phyloP scores from a whole-genome alignment of 2,113 vertebrate species.

The Polypterus bichir region DNA sequence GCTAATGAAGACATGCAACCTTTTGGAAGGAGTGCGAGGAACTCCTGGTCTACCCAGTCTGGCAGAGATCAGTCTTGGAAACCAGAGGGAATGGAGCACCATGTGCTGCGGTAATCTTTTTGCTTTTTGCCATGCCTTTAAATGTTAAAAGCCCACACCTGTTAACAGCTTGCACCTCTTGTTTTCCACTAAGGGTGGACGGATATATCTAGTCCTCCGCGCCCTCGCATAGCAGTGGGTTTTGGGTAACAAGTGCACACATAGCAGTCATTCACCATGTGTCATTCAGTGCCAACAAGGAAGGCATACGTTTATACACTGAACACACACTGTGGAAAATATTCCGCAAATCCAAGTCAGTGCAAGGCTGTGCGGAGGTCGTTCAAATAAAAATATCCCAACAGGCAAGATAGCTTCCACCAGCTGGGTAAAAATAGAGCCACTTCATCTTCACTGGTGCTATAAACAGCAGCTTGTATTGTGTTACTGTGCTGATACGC shows the following conservation, averaged over 20 bases:
- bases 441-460: constrained; percentile 1
- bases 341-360: constrained; percentile 26
- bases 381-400: constrained; percentile 25
- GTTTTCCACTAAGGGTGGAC: constrained; percentile 37
- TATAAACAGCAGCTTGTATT: constrained; percentile 35
- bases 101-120: constrained; percentile 4
- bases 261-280: constrained; percentile 28
- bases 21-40: too few species aligned
- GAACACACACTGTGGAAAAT: constrained; percentile 33
- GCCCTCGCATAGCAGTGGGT: constrained; percentile 14
- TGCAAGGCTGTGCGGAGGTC: constrained; percentile 24
- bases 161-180: constrained; percentile 15
- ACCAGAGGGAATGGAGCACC: constrained; percentile 4
- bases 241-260: constrained; percentile 33
- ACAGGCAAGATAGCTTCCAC: constrained; percentile 25
- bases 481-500: constrained; percentile 30
- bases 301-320: constrained; percentile 24
- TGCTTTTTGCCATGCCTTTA: constrained; percentile 16
- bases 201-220: constrained; percentile 25
- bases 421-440: constrained; percentile 32
- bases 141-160: constrained; percentile 36
- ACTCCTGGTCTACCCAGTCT: not conserved
- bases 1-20: too few species aligned
- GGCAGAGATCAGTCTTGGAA: not conserved
- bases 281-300: constrained; percentile 19